phyloP scores from a whole-genome alignment of 1,140 invertebrate genomes.

The Drosophila setifemur region DNA sequence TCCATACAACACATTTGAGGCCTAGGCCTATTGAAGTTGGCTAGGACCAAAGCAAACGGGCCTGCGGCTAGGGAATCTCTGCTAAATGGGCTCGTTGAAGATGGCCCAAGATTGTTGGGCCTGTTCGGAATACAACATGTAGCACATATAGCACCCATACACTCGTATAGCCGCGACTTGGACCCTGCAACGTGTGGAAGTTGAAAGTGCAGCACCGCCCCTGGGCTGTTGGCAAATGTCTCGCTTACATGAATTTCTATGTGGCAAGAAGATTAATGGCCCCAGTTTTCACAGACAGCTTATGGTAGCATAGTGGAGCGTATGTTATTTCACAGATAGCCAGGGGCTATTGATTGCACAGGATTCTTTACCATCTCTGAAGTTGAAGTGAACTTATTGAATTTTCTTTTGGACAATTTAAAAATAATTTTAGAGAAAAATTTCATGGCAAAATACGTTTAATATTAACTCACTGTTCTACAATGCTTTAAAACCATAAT shows the following conservation, averaged over 20 bases:
- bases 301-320: conserved; percentile 17
- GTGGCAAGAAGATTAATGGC: conserved; percentile 64
- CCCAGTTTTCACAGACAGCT: conserved; percentile 34
- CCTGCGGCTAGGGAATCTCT: conserved; percentile 36
- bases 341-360: conserved; percentile 12
- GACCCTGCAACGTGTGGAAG: conserved; percentile 20
- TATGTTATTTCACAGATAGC: conserved; percentile 13
- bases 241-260: conserved; percentile 44
- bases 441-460: no score
- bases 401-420: no score
- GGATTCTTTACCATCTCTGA: neutral
- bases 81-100: conserved; percentile 47
- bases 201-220: conserved; percentile 30
- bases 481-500: no score
- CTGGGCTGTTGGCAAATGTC: conserved; percentile 38
- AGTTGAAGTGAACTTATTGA: conserved; percentile 1
- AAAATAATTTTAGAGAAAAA: no score
- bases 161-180: neutral
- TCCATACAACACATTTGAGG: conserved; percentile 22
- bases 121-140: neutral
- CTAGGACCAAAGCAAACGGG: conserved; percentile 54
- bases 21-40: conserved; percentile 41
- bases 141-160: neutral
- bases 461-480: no score
- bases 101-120: conserved; percentile 36